A percentile compares a stretch with the other conserved stretches of the same genome.
These are phyloP conservation scores for Torymus auratus DNA, from an alignment of 2,888 invertebrate genomes.

Conservation along the genomic window DNA sequence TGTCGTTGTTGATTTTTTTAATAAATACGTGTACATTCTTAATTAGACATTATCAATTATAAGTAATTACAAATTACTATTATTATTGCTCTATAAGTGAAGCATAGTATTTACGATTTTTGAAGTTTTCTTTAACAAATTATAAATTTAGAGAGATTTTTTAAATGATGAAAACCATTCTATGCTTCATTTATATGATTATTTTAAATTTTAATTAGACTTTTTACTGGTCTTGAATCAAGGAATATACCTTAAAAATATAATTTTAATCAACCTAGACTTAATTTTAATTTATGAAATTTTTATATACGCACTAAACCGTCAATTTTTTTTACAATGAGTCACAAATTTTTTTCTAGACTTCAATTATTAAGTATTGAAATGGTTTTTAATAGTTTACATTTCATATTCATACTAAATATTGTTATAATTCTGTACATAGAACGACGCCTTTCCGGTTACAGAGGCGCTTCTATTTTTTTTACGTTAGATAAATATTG, in stretches of 20 bases:
- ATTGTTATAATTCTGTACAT: slow-evolving; percentile 57
- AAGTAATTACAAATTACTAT: slow-evolving; percentile 65
- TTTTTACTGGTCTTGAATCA: slow-evolving; percentile 25
- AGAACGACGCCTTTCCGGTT: slow-evolving; percentile 46
- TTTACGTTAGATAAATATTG: slow-evolving; percentile 52
- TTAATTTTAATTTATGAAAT: slow-evolving; percentile 38
- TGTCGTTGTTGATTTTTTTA: slow-evolving; percentile 61
- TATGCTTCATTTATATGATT: slow-evolving; percentile 36
- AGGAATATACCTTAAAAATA: slow-evolving; percentile 20
- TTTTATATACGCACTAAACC: slow-evolving; percentile 29
- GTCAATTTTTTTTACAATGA: slow-evolving; percentile 34
- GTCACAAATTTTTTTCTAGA: slow-evolving; percentile 51
- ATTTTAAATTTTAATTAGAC: slow-evolving; percentile 26
- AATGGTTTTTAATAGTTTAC: slow-evolving; percentile 45
- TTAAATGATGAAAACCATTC: slow-evolving; percentile 1
- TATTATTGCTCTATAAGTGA: slow-evolving; percentile 43
- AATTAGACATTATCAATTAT: slow-evolving; percentile 64
- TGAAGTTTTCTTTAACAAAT: slow-evolving; percentile 29
- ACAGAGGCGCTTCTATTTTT: slow-evolving; percentile 53
- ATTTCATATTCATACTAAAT: slow-evolving; percentile 44
- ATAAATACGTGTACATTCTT: slow-evolving; percentile 72
- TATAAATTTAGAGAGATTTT: slow-evolving; percentile 32
- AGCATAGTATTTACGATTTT: slow-evolving; percentile 26
- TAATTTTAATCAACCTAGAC: slow-evolving; percentile 17
- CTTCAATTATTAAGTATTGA: slow-evolving; percentile 32